These are phyloP conservation scores for Pogonophryne albipinna DNA, from an alignment of 2,797 vertebrate genomes.

Conservation along the genomic window DNA sequence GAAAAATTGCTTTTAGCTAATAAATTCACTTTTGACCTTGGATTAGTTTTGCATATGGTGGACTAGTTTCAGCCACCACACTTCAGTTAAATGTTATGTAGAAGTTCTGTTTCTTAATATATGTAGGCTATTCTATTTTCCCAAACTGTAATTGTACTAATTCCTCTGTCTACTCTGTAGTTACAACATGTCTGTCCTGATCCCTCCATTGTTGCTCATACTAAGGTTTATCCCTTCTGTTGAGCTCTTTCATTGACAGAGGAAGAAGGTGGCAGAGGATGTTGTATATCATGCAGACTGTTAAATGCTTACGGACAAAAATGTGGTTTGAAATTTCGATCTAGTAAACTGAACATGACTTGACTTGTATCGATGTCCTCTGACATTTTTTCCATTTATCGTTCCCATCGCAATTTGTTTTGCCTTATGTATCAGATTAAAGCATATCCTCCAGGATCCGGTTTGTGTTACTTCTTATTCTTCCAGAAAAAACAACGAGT, in stretches of 20 bases:
- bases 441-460: neutral
- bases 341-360: neutral
- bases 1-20: neutral
- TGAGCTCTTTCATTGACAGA: too few relatives aligned
- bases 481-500: constrained; percentile 51
- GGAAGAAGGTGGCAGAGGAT: too few relatives aligned
- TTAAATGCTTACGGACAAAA: neutral
- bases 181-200: neutral
- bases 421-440: neutral
- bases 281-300: neutral
- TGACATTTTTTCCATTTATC: neutral
- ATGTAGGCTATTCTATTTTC: neutral
- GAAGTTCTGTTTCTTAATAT: neutral
- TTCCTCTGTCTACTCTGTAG: neutral
- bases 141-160: neutral
- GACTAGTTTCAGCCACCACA: neutral
- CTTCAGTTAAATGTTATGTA: too few relatives aligned
- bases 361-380: neutral
- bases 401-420: neutral
- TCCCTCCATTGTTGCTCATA: neutral
- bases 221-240: too few relatives aligned
- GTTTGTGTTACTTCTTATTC: constrained; percentile 21
- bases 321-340: neutral
- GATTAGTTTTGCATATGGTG: neutral
- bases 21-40: neutral